phyloP scores from a whole-genome alignment of 2,888 invertebrate genomes.

The Aspidapion aeneum region DNA sequence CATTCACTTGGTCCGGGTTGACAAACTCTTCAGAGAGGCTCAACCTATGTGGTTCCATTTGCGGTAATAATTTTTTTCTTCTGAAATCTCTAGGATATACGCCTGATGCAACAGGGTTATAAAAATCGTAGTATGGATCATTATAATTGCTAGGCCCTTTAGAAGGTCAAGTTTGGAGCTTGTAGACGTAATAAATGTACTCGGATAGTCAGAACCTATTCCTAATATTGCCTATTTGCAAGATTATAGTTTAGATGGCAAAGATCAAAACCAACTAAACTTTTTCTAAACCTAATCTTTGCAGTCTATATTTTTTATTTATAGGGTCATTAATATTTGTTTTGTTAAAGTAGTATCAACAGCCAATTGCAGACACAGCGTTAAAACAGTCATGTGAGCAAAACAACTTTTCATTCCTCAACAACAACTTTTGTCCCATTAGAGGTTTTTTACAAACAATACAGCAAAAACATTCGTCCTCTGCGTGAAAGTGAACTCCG shows the following conservation, averaged over 20 bases:
- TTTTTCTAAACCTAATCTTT: background rate
- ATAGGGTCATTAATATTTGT: background rate
- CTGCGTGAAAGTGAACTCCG: slow-evolving; percentile 74
- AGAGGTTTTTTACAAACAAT: slow-evolving; percentile 41
- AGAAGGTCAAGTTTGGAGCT: too few species aligned
- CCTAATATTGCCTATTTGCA: background rate
- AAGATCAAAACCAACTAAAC: too few species aligned
- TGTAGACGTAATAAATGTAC: too few species aligned
- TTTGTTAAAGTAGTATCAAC: too few species aligned
- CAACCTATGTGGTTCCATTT: slow-evolving; percentile 24
- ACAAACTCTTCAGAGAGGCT: slow-evolving; percentile 33
- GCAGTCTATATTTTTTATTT: background rate
- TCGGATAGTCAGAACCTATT: too few species aligned
- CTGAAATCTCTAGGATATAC: too few species aligned
- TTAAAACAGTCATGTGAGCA: slow-evolving; percentile 44
- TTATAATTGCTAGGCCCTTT: too few species aligned
- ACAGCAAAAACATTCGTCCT: slow-evolving; percentile 46
- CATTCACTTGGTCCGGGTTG: slow-evolving; percentile 37
- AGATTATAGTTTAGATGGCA: background rate
- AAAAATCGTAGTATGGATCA: too few species aligned
- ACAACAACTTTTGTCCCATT: slow-evolving; percentile 43
- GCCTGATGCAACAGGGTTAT: too few species aligned
- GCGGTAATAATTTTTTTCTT: slow-evolving; percentile 22
- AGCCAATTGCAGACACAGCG: too few species aligned
- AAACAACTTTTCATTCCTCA: slow-evolving; percentile 42